Evolutionary conservation across 2,113 vertebrate genomes (phyloP), one percentile per base, ranked within the genome.

Genomic region (Gavia stellata): DNA sequence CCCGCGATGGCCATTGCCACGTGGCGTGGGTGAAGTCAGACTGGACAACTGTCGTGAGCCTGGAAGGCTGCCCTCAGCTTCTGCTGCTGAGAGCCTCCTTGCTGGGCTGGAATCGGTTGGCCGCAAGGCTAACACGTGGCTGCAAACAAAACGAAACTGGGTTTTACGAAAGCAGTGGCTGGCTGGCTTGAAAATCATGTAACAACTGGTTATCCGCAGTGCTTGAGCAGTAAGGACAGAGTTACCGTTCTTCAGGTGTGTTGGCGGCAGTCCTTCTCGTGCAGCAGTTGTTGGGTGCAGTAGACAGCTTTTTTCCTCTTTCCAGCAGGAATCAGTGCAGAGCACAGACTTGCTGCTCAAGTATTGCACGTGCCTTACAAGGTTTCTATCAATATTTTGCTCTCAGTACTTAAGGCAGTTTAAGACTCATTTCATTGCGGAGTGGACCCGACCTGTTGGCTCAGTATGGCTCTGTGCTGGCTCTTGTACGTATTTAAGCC

Each of bases 41-140:
- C 62, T 72, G 81, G 85, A 77, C 85, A 52, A 77, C 31, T 70
- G 78, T 85, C 40, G 0, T 34, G 81, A 66, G 31, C 79, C 94
- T 95, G 94, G 88, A 95, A 42, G 40, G 62, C 78, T 85, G 90
- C 74, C 92, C 52, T 91, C 7, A 2, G 19, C 31, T 85, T 72
- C 56, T 80, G 62, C 71, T 74, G 49, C 58, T 5, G 33, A 14
- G 68, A 52, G 18, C 34, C 14, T 36, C 20, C 47, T 36, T 45
- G 42, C 55, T 77, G 77, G 73, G 34, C 81, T 66, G 56, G 70
- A 67, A 61, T 81, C 7, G 0, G 31, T 20, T 50, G 78, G 49
- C 77, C 14, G 9, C 70, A 52, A 31, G 56, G 84, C 78, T 20
- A 10, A 20, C 7, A 12, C 0, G 8, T 90, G 89, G 62, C 91